Evolutionary conservation across 2,113 vertebrate species (phyloP), one percentile per base, ranked within the genome.

Genomic region (Edolisoma coerulescens): DNA sequence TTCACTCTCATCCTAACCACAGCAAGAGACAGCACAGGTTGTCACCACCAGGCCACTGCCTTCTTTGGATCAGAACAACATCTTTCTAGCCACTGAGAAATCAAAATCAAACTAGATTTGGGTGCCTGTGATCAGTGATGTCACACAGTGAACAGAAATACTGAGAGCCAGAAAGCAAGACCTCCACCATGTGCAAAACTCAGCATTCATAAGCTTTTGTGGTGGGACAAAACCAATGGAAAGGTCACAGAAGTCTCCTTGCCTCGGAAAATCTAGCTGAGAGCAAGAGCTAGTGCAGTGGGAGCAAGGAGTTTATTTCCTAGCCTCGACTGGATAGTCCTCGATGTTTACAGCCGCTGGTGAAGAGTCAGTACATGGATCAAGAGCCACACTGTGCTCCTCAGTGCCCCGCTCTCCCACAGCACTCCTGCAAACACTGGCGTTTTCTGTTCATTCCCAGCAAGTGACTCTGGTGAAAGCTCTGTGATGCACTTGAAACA

Each of bases 401-500:
- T 9, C 16, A 28, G 24, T 44, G 7, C 20, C 54, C 9, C 0
- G 2, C 4, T 37, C 60, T 74, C 92, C 78, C 87, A 60, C 3
- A 4, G 33, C 64, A 39, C 30, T 84, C 73, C 33, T 52, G 52
- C 74, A 52, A 35, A 69, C 3, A 6, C 42, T 22, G 44, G 13
- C 4, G 0, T 54, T 44, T 84, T 80, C 80, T 88, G 33, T 57
- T 70, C 69, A 12, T 28, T 21, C 50, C 76, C 81, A 70, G 17
- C 10, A 54, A 89, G 13, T 1, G 21, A 18, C 41, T n/a, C 61
- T 13, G 30, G 33, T 63, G 27, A 52, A 57, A 76, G 41, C n/a
- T 56, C 65, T 37, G 50, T 1, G 3, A 59, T 0, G 0, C 1
- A 0, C 33, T 37, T 2, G 0, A 28, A 45, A 60, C 26, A 6